Conservation (phyloP, 2,797 vertebrate species). For the Lithobates sylvaticus region DNA sequence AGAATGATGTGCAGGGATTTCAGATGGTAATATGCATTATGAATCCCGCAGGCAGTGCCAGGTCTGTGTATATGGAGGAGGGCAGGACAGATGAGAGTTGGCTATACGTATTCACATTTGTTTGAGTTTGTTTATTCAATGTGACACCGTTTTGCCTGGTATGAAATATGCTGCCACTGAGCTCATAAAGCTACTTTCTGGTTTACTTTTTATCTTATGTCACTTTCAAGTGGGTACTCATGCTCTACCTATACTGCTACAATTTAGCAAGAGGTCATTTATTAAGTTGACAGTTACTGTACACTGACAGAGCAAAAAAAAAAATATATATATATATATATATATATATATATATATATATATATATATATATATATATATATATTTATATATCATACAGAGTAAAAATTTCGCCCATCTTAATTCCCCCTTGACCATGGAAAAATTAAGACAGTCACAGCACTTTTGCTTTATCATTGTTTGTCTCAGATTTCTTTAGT, state of each 20-base stretch:
- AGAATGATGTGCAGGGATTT: neutral
- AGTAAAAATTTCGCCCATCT: neutral
- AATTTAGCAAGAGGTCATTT: neutral
- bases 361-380: no score
- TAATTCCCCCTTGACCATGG: neutral
- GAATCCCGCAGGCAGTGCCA: conserved; percentile 26
- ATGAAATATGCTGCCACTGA: conserved; percentile 11
- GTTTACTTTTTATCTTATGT: neutral
- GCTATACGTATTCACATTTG: neutral
- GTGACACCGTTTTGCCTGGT: conserved; percentile 11
- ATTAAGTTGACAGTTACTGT: neutral
- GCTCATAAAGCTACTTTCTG: neutral
- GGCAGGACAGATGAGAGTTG: neutral
- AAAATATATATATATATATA: no score
- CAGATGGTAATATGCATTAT: conserved; percentile 25
- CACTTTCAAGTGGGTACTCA: neutral
- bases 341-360: no score
- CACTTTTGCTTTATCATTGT: no score
- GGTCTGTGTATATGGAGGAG: conserved; percentile 38
- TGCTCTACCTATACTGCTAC: neutral
- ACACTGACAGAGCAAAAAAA: no score
- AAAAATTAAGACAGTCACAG: no score
- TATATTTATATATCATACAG: no score
- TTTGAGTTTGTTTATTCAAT: conserved; percentile 29
- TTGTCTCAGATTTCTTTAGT: no score